Evolutionary conservation across 2,797 vertebrate species (phyloP).

Genomic region (Tarsius wallacei): DNA sequence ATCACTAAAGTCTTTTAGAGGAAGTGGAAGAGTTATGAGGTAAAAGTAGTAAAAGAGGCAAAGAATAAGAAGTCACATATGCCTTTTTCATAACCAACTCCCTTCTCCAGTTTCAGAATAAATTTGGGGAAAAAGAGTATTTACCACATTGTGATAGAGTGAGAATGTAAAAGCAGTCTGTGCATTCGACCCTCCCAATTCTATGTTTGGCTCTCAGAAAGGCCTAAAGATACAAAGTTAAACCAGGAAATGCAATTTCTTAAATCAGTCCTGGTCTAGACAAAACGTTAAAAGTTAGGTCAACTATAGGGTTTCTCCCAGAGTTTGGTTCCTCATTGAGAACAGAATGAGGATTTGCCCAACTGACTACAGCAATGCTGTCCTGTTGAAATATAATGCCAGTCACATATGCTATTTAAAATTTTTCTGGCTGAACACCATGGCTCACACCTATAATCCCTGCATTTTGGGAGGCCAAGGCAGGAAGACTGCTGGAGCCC

Average conservation of each 20-base stretch:
- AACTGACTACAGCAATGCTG: not conserved
- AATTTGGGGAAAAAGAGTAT: not conserved
- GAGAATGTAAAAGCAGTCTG: not conserved
- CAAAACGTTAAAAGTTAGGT: not conserved
- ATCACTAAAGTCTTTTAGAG: conserved; percentile 4
- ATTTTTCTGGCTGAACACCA: not conserved
- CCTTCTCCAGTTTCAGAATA: not conserved
- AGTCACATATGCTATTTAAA: not conserved
- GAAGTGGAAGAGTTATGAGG: not conserved
- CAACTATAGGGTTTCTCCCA: not conserved
- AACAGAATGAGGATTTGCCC: not conserved
- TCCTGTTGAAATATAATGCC: accelerated
- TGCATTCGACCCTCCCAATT: not conserved
- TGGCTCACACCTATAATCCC: too few species aligned
- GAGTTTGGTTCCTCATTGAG: not conserved
- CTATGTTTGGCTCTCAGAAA: not conserved
- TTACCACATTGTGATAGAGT: not conserved
- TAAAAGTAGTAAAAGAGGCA: conserved; percentile 18
- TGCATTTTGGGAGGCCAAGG: too few species aligned
- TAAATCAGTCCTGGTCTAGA: not conserved
- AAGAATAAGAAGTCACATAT: not conserved
- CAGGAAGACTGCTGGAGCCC: too few species aligned
- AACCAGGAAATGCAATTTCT: not conserved
- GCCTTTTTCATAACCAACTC: not conserved
- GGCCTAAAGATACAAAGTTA: not conserved